These are phyloP conservation scores for Acanthopleura granulata DNA, from an alignment of 2,888 invertebrate species.

Conservation along the genomic window DNA sequence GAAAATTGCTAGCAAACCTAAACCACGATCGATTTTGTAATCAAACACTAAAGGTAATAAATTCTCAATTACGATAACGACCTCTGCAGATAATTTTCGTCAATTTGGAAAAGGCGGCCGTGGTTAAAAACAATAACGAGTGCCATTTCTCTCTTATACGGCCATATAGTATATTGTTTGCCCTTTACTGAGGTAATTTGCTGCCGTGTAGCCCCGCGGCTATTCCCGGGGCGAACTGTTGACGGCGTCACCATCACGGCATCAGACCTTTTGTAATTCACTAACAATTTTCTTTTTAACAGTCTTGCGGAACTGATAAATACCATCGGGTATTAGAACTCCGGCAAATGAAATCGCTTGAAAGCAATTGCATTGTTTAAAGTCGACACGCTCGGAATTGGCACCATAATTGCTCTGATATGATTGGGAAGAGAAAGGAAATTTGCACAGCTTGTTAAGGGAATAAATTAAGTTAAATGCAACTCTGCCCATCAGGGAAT, in stretches of 20 bases:
- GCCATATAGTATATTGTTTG: too few relatives aligned
- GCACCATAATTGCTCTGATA: neutral
- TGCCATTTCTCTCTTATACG: too few relatives aligned
- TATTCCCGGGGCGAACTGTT: too few relatives aligned
- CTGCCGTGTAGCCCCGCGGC: too few relatives aligned
- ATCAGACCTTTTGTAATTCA: neutral
- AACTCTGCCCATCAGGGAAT: too few relatives aligned
- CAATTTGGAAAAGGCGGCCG: neutral
- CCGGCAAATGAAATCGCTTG: neutral
- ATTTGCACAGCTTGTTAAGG: constrained; percentile 1
- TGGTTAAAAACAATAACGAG: too few relatives aligned
- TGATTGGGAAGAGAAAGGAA: constrained; percentile 2
- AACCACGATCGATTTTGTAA: constrained; percentile 25
- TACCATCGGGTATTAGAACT: neutral
- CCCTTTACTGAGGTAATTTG: too few relatives aligned
- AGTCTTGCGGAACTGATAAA: constrained; percentile 7
- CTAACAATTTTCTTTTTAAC: neutral
- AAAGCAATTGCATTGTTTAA: neutral
- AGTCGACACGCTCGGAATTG: neutral
- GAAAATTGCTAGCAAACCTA: constrained; percentile 10
- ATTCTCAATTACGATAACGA: constrained; percentile 27
- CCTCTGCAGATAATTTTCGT: neutral
- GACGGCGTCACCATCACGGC: neutral
- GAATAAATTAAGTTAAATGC: neutral
- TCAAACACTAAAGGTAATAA: constrained; percentile 27